Conservation (phyloP, 2,888 invertebrate species). For the Drosophila fungiperda region DNA sequence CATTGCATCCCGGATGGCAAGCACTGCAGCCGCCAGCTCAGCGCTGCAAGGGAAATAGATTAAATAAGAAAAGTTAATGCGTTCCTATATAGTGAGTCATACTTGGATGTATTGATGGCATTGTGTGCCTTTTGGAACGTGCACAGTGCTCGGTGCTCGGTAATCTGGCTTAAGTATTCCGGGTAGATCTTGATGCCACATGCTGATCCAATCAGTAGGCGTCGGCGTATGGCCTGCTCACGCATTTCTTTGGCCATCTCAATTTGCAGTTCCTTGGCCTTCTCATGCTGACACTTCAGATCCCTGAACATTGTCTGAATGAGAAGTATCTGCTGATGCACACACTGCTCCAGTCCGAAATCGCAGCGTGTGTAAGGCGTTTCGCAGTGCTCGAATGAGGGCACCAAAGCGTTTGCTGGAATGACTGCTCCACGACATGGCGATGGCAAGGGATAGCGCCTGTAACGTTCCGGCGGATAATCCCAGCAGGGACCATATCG, state of each 20-base stretch:
- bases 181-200: slow-evolving; percentile 74
- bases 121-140: slow-evolving; percentile 62
- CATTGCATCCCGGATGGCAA: slow-evolving; percentile 42
- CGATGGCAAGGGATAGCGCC: slow-evolving; percentile 53
- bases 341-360: slow-evolving; percentile 66
- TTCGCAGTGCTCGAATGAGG: slow-evolving; percentile 58
- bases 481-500: slow-evolving; percentile 68
- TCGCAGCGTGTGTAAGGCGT: slow-evolving; percentile 72
- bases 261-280: slow-evolving; percentile 48
- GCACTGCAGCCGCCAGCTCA: slow-evolving; percentile 40
- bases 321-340: slow-evolving; percentile 68
- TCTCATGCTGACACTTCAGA: slow-evolving; percentile 31
- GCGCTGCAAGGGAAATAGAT: slow-evolving; percentile 10
- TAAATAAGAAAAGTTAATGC: not conserved
- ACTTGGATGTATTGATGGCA: slow-evolving; percentile 71
- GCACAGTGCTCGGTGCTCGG: slow-evolving; percentile 62
- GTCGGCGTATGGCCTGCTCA: slow-evolving; percentile 63
- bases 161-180: slow-evolving; percentile 70
- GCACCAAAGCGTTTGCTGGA: slow-evolving; percentile 43
- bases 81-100: not conserved
- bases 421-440: slow-evolving; percentile 60
- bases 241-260: slow-evolving; percentile 48
- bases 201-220: slow-evolving; percentile 45
- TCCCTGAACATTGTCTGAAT: slow-evolving; percentile 53
- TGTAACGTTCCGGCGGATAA: slow-evolving; percentile 64